Evolutionary conservation across 2,888 invertebrate species (phyloP), one percentile per base, ranked within the genome.

Genomic region (Drosophila prostipennis): DNA sequence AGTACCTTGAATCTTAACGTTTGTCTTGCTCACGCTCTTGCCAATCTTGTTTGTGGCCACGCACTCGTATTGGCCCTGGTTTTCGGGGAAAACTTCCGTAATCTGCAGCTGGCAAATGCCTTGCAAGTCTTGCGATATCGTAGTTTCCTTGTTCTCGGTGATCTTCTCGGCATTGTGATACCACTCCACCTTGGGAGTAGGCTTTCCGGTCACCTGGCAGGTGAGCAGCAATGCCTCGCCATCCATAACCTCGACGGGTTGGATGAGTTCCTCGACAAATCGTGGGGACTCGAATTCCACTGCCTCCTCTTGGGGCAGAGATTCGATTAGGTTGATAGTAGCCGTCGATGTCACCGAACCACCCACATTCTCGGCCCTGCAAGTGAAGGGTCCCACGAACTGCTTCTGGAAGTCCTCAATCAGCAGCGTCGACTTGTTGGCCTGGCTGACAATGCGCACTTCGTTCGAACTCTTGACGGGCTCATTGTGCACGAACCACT

Each of bases 341-440:
- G 97, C 96, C 0, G 96, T 96, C 79, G 96, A 96, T n/a, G 96
- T 96, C 7, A 97, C 96, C 0, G 96, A 96, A 10, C 98, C 98
- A 52, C 95, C 96, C 53, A 96, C 96, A 91, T 98, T 98, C 92
- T 97, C 96, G 3, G 98, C 98, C 84, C 96, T 94, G 84, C 98
- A 98, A 19, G 96, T 97, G 83, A 97, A 96, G 32, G 95, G 94
- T 26, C 97, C 98, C 61, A 94, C 93, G 79, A 94, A 94, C 90
- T 96, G 95, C 63, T 94, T 93, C 60, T 93, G 94, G 49, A 96
- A 94, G 87, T 95, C 95, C 85, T 95, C 95, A 70, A 97, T 95
- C 76, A 96, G 93, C 19, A 98, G 93, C 61, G 96, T 94, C n/a
- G 97, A 96, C 85, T 94, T 94, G 89, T 97, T 97, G 42, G 95